Percentiles rank a stretch among this genome's conserved stretches.
Conservation (phyloP, 2,888 invertebrate species). For the Drosophila aldrichi region DNA sequence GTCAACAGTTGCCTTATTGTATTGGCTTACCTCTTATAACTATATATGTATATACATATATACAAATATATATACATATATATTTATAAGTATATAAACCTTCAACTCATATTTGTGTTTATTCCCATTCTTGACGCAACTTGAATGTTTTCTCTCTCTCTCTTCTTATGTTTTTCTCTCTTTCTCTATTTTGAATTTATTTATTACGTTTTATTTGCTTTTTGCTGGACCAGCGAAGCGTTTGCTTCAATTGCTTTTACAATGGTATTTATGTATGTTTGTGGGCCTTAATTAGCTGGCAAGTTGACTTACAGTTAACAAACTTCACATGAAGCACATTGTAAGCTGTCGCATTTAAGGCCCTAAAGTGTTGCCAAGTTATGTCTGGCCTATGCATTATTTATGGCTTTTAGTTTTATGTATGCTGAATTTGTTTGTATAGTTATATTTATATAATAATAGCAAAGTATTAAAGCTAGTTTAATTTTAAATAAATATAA, state of each 20-base stretch:
- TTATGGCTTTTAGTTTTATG: background rate
- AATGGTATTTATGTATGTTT: conserved; percentile 20
- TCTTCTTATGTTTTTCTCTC: too few species aligned
- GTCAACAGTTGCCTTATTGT: conserved; percentile 45
- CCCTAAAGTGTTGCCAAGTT: background rate
- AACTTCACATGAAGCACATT: conserved; percentile 10
- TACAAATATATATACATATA: background rate
- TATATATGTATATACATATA: background rate
- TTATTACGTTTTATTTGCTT: conserved; percentile 11
- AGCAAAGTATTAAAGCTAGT: background rate
- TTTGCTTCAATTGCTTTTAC: background rate
- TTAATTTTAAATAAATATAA: too few species aligned
- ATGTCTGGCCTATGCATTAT: background rate
- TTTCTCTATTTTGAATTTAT: conserved; percentile 4
- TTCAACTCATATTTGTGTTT: conserved; percentile 31
- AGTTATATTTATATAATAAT: background rate
- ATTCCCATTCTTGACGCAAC: conserved; percentile 28
- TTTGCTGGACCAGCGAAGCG: conserved; percentile 9
- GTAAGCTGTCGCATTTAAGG: conserved; percentile 15
- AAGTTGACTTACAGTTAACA: conserved; percentile 23
- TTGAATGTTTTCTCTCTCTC: conserved; percentile 6
- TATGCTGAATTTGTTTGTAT: background rate
- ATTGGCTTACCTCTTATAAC: conserved; percentile 26
- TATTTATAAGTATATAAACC: background rate
- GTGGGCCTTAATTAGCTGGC: conserved; percentile 42